Evolutionary conservation across 2,888 invertebrate species (phyloP), one percentile per base, ranked within the genome.

Genomic region (Acanthoscelides obtectus): DNA sequence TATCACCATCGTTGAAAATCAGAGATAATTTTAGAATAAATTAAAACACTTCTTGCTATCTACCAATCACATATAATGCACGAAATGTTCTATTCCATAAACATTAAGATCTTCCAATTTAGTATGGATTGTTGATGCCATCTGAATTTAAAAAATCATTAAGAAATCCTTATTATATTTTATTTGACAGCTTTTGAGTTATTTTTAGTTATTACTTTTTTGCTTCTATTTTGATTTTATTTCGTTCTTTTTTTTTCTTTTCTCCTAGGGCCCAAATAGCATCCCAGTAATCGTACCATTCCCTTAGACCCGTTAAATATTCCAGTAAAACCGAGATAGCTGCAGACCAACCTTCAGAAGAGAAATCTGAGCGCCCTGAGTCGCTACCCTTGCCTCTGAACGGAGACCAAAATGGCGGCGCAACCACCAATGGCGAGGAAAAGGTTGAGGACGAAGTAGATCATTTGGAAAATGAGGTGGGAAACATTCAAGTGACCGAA

Each of bases 381-480:
- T 87, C 88, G 81, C 86, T 88, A 81, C 86, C 87, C 81, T 86
- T 85, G 80, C 85, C 84, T 83, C 85, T 85, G 81, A 86, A 85
- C 84, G 86, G 83, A 82, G 86, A 85, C 17, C 22, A 21, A 81
- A 86, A 85, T 84, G 86, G 83, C 82, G 85, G 85, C 81, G 82
- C 81, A 65, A 67, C 70, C 79, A 84, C 78, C 73, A 70, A 22
- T 5, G 64, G 64, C 8, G 64, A 22, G 3, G 64, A 63, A 73
- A 72, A 76, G 77, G 75, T 71, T 68, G 76, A 79, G 72, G 77
- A 76, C 66, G 76, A 78, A 71, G 68, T 72, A 12, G 73, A 71
- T n/a, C 64, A 64, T 5, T 0, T 68, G 64, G 72, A 73, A 69
- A 71, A 72, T 21, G 72, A 71, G 6, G n/a, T 71, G n/a, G 75